Percentiles rank a stretch among this genome's conserved stretches.
Evolutionary conservation across 1,140 invertebrate genomes (phyloP).

Genomic region (Bradysia coprophila): DNA sequence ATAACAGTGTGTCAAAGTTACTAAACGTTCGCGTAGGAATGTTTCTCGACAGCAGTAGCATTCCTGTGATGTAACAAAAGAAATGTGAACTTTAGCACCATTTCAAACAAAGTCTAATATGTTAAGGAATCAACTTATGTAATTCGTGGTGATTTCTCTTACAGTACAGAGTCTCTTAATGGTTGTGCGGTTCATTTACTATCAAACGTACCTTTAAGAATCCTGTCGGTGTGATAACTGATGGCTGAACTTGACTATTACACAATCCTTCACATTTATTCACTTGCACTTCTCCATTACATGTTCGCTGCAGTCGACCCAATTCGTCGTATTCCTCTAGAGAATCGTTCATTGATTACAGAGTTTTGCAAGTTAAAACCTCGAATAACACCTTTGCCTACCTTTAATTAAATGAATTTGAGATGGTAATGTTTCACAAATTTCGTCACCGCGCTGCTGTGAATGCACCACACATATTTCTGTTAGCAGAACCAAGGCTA

Average conservation of each 20-base stretch:
- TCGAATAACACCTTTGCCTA: too few species aligned
- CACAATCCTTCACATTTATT: slow-evolving; percentile 84
- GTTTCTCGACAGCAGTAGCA: slow-evolving; percentile 82
- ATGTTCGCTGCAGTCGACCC: slow-evolving; percentile 59
- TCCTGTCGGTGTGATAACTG: slow-evolving; percentile 67
- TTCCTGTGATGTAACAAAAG: slow-evolving; percentile 56
- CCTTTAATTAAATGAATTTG: slow-evolving; percentile 65
- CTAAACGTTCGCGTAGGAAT: slow-evolving; percentile 54
- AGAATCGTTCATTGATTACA: too few species aligned
- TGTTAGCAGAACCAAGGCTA: too few species aligned
- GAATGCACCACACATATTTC: slow-evolving; percentile 1
- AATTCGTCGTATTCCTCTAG: slow-evolving; percentile 73
- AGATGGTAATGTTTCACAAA: slow-evolving; percentile 59
- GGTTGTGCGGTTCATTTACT: too few species aligned
- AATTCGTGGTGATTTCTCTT: too few species aligned
- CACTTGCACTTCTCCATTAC: slow-evolving; percentile 67
- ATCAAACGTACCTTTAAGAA: slow-evolving; percentile 89
- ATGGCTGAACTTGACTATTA: slow-evolving; percentile 76
- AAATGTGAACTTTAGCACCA: too few species aligned
- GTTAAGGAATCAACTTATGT: too few species aligned
- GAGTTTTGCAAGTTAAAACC: too few species aligned
- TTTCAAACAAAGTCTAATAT: too few species aligned
- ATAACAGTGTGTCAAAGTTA: slow-evolving; percentile 71
- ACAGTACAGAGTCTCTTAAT: too few species aligned
- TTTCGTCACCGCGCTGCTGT: slow-evolving; percentile 29